A percentile compares a stretch with the other conserved stretches of the same genome.
phyloP scores from a whole-genome alignment of 2,797 vertebrate species.

The Pipistrellus kuhlii region DNA sequence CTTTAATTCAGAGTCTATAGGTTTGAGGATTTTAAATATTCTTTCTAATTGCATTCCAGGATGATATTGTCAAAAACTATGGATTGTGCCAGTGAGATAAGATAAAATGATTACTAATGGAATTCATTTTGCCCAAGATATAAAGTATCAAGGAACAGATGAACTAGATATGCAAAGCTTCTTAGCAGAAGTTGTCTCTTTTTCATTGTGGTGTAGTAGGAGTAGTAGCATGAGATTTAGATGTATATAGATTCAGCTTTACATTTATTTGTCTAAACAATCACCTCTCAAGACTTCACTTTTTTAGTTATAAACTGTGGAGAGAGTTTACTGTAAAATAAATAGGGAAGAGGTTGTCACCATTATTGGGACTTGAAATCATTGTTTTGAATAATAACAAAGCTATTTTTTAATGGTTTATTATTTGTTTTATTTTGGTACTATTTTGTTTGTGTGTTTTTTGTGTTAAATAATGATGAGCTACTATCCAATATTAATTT shows the following conservation, averaged over 20 bases:
- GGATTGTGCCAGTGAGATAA: not conserved
- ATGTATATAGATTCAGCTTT: not conserved
- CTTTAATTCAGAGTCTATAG: constrained; percentile 5
- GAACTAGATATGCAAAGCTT: not conserved
- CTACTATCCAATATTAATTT: constrained; percentile 7
- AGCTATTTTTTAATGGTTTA: constrained; percentile 25
- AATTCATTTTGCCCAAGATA: not conserved
- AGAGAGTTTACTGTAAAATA: not conserved
- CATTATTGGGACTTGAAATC: not conserved
- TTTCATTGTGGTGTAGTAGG: not conserved
- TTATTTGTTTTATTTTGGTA: not conserved
- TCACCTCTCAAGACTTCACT: not conserved
- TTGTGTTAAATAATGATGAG: not conserved
- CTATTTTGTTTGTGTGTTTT: not conserved
- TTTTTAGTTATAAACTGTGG: not conserved
- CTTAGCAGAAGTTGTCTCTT: not conserved
- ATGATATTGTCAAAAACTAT: constrained; percentile 11
- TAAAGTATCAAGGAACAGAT: not conserved
- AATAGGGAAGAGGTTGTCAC: not conserved
- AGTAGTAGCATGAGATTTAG: not conserved
- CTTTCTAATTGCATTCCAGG: not conserved
- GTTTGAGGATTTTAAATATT: constrained; percentile 8
- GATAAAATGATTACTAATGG: not conserved
- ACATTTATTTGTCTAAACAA: not conserved
- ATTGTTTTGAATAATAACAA: not conserved